Evolutionary conservation across 2,113 vertebrate species (phyloP), one percentile per base, ranked within the genome.

Genomic region (Lagopus muta): DNA sequence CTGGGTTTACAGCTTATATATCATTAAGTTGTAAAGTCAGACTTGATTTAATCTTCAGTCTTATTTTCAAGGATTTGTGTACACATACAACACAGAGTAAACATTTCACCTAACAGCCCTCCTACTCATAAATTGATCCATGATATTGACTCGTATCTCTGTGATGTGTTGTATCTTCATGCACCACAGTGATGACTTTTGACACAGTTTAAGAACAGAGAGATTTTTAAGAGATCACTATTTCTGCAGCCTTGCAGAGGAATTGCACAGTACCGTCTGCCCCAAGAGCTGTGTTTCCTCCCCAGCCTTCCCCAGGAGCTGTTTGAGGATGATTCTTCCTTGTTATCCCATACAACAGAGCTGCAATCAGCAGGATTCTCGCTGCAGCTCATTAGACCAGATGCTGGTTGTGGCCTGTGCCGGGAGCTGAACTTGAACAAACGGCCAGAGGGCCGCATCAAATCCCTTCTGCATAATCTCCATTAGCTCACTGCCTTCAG

Each of bases 321-420:
- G 0, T 70, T 79, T 81, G 8, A 38, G 64, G 72, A 42, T 32
- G 50, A 66, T 83, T 84, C 72, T 45, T 70, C 76, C 95, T 96
- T 61, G 89, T 96, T 96, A 95, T 27, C 73, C 76, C 27, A 52
- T 1, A 27, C 69, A 82, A 42, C 79, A 80, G 95, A 57, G 79
- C 76, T 74, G 48, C 62, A 69, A 82, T 57, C 30, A 36, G 42
- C 58, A 1, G 88, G 92, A 91, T 69, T 91, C 93, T 88, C 76
- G 5, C 90, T 79, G 95, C 69, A 87, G 66, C 92, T 95, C 90
- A 64, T 96, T 95, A 97, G 89, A 70, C 8, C 96, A 94, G 94
- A 88, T 91, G 86, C 75, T 91, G 86, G 58, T 76, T 79, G 28
- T 50, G 86, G 88, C 22, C 32, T 92, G 60, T 72, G 65, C 89